phyloP scores from a whole-genome alignment of 2,113 vertebrate genomes.

The Recurvirostra avosetta region DNA sequence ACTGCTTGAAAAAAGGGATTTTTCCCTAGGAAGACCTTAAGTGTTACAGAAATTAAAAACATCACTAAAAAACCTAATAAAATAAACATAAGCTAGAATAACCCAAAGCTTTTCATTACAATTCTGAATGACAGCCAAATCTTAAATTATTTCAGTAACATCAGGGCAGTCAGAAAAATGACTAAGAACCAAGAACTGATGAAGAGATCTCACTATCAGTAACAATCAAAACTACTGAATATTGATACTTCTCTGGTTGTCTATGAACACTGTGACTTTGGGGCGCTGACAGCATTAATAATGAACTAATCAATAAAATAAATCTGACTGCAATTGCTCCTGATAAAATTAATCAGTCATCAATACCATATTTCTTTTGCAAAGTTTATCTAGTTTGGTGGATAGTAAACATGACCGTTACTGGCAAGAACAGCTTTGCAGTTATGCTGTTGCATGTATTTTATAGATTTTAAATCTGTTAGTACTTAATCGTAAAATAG shows the following conservation, averaged over 20 bases:
- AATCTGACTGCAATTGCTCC: neutral
- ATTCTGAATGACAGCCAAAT: neutral
- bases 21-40: neutral
- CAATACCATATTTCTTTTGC: neutral
- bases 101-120: neutral
- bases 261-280: neutral
- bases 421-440: neutral
- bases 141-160: neutral
- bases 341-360: neutral
- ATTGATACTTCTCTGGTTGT: neutral
- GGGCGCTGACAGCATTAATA: neutral
- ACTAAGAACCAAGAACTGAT: neutral
- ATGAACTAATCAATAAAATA: neutral
- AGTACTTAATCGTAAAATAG: neutral
- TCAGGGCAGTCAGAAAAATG: neutral
- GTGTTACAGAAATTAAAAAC: neutral
- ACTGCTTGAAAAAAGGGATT: neutral
- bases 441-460: neutral
- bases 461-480: neutral
- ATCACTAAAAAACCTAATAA: neutral
- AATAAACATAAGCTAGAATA: neutral
- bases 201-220: neutral
- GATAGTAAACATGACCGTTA: neutral
- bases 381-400: neutral
- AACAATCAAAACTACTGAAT: neutral